Conservation (phyloP, 1,140 invertebrate genomes). For the Branchinecta lynchi region DNA sequence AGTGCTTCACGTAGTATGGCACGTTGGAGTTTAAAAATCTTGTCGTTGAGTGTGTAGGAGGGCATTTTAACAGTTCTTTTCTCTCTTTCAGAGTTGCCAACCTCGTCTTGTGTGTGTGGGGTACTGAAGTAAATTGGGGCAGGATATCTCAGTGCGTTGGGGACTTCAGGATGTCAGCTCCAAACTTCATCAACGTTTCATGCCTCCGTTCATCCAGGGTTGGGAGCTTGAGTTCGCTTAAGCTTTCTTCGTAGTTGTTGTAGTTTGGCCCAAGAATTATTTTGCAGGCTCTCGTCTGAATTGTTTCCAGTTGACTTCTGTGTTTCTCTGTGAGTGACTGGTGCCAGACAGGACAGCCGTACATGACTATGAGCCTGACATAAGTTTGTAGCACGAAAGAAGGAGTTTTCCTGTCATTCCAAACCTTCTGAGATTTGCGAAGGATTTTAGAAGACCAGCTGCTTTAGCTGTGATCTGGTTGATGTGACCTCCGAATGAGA, state of each 20-base stretch:
- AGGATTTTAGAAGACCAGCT: no score
- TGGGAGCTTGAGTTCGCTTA: slow-evolving; percentile 1
- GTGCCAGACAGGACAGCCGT: no score
- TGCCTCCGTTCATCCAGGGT: slow-evolving; percentile 4
- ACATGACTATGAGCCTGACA: no score
- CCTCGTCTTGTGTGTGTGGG: neutral
- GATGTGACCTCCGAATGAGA: no score
- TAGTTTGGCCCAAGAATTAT: slow-evolving; percentile 9
- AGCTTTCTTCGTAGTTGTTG: neutral
- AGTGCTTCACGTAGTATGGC: slow-evolving; percentile 1
- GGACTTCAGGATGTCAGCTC: no score
- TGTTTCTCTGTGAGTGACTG: no score
- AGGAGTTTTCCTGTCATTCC: no score
- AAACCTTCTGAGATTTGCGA: no score
- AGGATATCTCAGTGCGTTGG: neutral
- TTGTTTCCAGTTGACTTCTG: no score
- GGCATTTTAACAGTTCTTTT: neutral
- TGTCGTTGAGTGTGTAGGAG: neutral
- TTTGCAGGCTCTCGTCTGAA: no score
- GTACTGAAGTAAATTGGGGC: neutral
- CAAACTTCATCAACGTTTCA: slow-evolving; percentile 9
- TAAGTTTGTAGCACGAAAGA: no score
- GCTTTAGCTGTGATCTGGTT: no score
- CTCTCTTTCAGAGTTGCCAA: slow-evolving; percentile 5
- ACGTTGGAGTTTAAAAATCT: slow-evolving; percentile 2